These are phyloP conservation scores for Epizoanthus rinbou DNA, from an alignment of 92 coral and sea anemone species.

Conservation along the genomic window DNA sequence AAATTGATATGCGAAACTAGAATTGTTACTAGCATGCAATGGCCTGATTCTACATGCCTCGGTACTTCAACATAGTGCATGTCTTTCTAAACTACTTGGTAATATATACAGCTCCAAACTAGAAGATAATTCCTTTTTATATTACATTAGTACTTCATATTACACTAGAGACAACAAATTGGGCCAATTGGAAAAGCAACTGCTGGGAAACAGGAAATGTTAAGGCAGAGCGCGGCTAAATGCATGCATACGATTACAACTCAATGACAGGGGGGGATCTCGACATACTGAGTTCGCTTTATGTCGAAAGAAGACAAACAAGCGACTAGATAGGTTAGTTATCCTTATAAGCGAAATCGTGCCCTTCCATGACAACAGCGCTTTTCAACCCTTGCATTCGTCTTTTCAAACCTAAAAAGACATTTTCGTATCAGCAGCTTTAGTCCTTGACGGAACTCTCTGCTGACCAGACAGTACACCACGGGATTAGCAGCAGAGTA, in stretches of 20 bases:
- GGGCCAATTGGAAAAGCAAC: background rate
- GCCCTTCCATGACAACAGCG: background rate
- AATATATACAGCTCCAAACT: background rate
- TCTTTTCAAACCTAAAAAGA: background rate
- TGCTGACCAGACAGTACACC: conserved; percentile 31
- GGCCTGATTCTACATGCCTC: background rate
- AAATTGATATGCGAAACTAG: background rate
- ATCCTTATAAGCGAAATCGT: background rate
- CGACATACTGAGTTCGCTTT: background rate
- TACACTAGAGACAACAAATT: background rate
- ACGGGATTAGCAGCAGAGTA: conserved; percentile 26
- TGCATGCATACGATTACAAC: no score
- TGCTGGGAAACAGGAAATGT: background rate
- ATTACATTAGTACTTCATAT: background rate
- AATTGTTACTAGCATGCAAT: background rate
- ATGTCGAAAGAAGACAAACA: background rate
- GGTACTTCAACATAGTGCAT: no score
- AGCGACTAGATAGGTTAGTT: background rate
- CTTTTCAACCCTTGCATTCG: background rate
- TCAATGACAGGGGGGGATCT: background rate
- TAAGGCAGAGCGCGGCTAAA: background rate
- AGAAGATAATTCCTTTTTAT: background rate
- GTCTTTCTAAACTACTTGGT: background rate
- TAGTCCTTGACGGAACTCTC: conserved; percentile 35
- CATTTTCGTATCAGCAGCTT: background rate